A percentile compares a stretch with the other conserved stretches of the same genome.
Evolutionary conservation across 2,113 vertebrate genomes (phyloP).

Genomic region (Calcarius ornatus): DNA sequence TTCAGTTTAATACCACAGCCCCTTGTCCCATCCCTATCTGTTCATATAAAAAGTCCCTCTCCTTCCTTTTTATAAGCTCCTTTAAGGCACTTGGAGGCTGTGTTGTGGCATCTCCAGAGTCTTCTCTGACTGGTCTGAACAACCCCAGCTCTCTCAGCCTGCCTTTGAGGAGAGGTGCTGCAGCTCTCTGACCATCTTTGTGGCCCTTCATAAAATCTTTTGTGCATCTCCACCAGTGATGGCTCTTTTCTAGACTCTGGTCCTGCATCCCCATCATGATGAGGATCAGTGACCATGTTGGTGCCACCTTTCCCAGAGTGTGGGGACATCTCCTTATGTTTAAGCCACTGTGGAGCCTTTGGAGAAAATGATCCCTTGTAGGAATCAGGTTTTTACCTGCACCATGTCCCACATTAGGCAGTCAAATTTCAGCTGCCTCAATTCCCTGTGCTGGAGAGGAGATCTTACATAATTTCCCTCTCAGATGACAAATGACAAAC

Average conservation of each 20-base stretch:
- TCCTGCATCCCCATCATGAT: not conserved
- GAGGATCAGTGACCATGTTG: not conserved
- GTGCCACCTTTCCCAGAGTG: not conserved
- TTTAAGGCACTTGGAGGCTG: not conserved
- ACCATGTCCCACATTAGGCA: not conserved
- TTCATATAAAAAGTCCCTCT: not conserved
- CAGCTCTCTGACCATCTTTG: not conserved
- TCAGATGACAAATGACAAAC: not conserved
- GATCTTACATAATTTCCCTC: not conserved
- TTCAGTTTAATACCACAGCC: not conserved
- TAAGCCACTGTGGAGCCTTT: not conserved
- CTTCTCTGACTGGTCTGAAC: not conserved
- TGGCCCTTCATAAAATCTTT: not conserved
- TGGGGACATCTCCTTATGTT: not conserved
- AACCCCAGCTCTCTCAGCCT: not conserved
- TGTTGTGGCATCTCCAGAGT: too few species aligned
- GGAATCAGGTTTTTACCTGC: not conserved
- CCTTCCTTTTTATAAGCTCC: not conserved
- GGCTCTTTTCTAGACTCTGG: not conserved
- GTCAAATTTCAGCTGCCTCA: not conserved
- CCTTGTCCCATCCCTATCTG: not conserved
- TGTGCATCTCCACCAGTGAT: not conserved
- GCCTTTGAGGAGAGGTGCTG: not conserved
- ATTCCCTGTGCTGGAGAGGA: not conserved
- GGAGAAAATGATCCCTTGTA: not conserved